Base-by-base conservation (phyloP, 2,113 vertebrate species). In the Trichechus manatus region DNA sequence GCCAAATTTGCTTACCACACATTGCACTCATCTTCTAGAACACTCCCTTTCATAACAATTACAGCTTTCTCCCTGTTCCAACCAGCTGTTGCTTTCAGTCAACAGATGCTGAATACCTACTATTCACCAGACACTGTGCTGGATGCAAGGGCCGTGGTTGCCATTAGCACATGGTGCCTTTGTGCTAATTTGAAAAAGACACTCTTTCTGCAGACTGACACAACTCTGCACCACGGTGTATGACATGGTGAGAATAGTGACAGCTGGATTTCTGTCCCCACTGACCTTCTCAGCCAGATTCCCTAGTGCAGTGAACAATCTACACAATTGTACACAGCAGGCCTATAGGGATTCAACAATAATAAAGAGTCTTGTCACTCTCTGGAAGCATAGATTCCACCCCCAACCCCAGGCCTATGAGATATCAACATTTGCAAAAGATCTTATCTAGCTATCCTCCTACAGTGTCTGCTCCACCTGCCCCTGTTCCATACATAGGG, bases 321-420 rank as follows among this genome's bases (percentile, higher is more conserved):
- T 88, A 36, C 50, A 75, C 53, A 59, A 75, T 14, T 75, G 23
- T 82, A 90, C 50, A 36, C 78, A 79, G 53, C 27, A 87, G 42
- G 27, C 61, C n/a, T 77, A 70, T 56, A n/a, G 68, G 20, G 25
- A 81, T 85, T 63, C 7, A 33, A 92, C 29, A 85, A 89, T 59
- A 66, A 96, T 64, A 90, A 85, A 42, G 10, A 88, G 61, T 68
- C 44, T 84, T 63, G 11, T 87, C 42, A 87, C n/a, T 87, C 31
- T 79, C 29, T 79, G 20, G 92, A 94, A 91, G 39, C 44, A 23
- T 83, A 70, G 29, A 9, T 53, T 87, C 33, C 29, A 10, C 14
- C 70, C 39, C 39, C 9, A 27, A 31, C 85, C 59, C 19, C 72
- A n/a, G 23, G n/a, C 25, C n/a, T 23, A 39, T 25, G 47, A 31